Evolutionary conservation across 2,797 vertebrate genomes (phyloP).

Genomic region (Garrulus glandarius): DNA sequence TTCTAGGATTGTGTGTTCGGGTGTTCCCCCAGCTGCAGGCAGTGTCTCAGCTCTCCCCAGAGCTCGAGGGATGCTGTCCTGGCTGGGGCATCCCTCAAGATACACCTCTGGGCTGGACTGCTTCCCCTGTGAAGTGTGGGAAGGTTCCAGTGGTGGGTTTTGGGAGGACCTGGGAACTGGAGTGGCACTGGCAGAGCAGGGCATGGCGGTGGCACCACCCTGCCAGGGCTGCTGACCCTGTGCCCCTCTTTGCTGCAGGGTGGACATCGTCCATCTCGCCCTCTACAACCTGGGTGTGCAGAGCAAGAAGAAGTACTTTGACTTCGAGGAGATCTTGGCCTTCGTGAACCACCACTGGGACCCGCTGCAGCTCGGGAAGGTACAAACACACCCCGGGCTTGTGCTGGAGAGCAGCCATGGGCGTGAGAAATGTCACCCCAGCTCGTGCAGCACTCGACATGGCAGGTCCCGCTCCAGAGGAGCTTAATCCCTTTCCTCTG

Average conservation of each 20-base stretch:
- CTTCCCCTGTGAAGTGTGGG: not conserved
- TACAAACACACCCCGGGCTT: not conserved
- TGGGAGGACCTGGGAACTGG: not conserved
- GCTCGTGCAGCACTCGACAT: accelerated
- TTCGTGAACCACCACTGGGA: slow-evolving; percentile 92
- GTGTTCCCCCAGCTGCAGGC: not conserved
- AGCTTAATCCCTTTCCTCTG: not conserved
- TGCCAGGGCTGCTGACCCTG: not conserved
- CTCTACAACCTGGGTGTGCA: slow-evolving; percentile 94
- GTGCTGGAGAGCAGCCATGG: not conserved
- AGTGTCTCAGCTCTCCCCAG: accelerated
- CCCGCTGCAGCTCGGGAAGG: slow-evolving; percentile 91
- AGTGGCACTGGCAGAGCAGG: not conserved
- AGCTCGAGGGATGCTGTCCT: not conserved
- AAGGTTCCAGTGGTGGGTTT: not conserved
- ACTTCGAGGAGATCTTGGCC: slow-evolving; percentile 91
- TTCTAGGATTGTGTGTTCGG: not conserved
- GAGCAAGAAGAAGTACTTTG: slow-evolving; percentile 97
- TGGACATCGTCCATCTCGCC: slow-evolving; percentile 91
- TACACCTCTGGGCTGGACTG: not conserved
- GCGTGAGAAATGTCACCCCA: accelerated
- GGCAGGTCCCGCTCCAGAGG: not conserved
- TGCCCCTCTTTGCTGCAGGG: slow-evolving; percentile 71
- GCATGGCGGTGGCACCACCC: accelerated
- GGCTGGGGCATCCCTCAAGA: not conserved